A percentile compares a stretch with the other conserved stretches of the same genome.
phyloP scores from a whole-genome alignment of 2,888 invertebrate species.

The Eucera pruinosa region DNA sequence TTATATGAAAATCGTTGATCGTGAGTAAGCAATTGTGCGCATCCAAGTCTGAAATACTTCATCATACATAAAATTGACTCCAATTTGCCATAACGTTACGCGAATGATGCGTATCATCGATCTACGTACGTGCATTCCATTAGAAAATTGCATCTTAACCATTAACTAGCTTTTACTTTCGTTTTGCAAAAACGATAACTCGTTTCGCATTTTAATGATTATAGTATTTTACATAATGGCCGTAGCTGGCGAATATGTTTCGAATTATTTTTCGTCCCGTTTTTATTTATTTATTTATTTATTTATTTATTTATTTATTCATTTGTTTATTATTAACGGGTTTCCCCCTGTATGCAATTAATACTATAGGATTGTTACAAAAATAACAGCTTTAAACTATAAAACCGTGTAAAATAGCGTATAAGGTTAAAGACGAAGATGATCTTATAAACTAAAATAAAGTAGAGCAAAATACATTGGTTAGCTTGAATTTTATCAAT shows the following conservation, averaged over 20 bases:
- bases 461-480: too few species aligned
- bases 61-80: neutral
- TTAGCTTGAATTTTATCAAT: too few species aligned
- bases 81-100: neutral
- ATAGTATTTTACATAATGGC: neutral
- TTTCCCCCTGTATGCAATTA: too few species aligned
- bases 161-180: neutral
- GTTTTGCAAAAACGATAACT: neutral
- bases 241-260: neutral
- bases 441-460: too few species aligned
- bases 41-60: neutral
- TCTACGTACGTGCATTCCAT: slow-evolving; percentile 36
- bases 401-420: too few species aligned
- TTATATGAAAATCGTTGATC: neutral
- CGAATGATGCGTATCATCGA: slow-evolving; percentile 11
- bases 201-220: neutral
- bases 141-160: slow-evolving; percentile 36
- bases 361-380: too few species aligned
- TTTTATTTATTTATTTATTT: neutral
- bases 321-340: too few species aligned
- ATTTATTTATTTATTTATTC: too few species aligned
- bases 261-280: neutral
- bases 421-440: too few species aligned
- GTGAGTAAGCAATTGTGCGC: neutral
- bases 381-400: too few species aligned